Evolutionary conservation across 2,888 invertebrate genomes (phyloP).

Genomic region (Odontocolon sp.): DNA sequence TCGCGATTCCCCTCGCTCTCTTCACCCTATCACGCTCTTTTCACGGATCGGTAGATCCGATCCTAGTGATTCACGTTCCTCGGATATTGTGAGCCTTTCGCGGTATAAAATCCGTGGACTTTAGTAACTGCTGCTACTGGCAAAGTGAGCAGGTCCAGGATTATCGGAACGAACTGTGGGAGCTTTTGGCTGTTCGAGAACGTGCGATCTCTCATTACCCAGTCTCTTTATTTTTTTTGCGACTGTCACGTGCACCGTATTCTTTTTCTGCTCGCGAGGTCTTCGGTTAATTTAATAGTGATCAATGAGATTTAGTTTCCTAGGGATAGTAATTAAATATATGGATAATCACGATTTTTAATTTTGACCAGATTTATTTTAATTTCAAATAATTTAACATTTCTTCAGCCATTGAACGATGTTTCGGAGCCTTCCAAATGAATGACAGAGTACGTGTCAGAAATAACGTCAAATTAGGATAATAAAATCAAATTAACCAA

Average conservation of each 20-base stretch:
- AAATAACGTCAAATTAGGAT: no score
- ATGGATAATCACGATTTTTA: no score
- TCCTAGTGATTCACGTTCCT: slow-evolving; percentile 43
- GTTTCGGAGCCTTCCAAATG: no score
- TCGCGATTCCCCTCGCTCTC: slow-evolving; percentile 7
- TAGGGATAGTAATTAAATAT: no score
- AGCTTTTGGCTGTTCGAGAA: slow-evolving; percentile 16
- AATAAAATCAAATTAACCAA: no score
- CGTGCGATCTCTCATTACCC: slow-evolving; percentile 13
- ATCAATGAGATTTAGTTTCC: no score
- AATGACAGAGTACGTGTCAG: no score
- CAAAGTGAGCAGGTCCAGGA: slow-evolving; percentile 46
- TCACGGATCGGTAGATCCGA: slow-evolving; percentile 13
- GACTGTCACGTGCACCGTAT: background rate
- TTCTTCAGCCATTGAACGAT: no score
- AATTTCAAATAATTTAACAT: no score
- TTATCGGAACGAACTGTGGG: slow-evolving; percentile 28
- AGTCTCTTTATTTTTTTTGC: background rate
- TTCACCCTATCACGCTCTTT: background rate
- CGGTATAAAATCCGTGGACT: slow-evolving; percentile 34
- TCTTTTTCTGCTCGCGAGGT: no score
- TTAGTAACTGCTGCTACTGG: slow-evolving; percentile 19
- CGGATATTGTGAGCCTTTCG: slow-evolving; percentile 51
- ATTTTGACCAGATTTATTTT: no score
- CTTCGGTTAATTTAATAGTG: no score